These are phyloP conservation scores for Ommatoiulus sabulosus DNA, from an alignment of 2,888 invertebrate species.

Conservation along the genomic window DNA sequence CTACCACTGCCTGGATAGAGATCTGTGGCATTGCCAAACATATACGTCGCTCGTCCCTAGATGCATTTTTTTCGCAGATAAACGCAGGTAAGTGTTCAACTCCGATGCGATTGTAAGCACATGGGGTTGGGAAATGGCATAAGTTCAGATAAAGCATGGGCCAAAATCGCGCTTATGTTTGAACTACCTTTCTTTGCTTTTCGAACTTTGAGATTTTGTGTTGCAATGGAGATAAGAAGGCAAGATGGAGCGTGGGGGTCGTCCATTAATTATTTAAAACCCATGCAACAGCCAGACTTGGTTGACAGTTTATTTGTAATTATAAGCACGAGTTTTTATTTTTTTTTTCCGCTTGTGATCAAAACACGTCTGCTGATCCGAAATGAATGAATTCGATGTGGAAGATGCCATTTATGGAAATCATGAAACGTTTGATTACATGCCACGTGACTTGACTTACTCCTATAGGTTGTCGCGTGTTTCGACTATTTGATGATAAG, in stretches of 20 bases:
- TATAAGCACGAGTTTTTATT: too few relatives aligned
- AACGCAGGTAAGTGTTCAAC: background rate
- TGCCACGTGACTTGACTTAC: too few relatives aligned
- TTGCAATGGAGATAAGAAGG: background rate
- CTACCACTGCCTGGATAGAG: background rate
- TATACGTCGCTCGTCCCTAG: background rate
- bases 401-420: too few relatives aligned
- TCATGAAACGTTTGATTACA: too few relatives aligned
- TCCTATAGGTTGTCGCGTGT: too few relatives aligned
- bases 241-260: background rate
- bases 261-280: background rate
- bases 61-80: background rate
- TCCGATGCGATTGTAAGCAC: background rate
- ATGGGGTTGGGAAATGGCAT: background rate
- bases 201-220: background rate
- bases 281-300: background rate
- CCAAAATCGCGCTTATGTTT: too few relatives aligned
- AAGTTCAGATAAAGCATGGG: background rate
- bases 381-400: too few relatives aligned
- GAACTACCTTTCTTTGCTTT: background rate
- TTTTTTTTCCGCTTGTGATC: too few relatives aligned
- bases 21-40: background rate
- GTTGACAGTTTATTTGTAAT: too few relatives aligned
- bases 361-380: too few relatives aligned
- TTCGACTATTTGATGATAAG: too few relatives aligned